Evolutionary conservation across 2,797 vertebrate genomes (phyloP).

Genomic region (Propithecus perrieri): DNA sequence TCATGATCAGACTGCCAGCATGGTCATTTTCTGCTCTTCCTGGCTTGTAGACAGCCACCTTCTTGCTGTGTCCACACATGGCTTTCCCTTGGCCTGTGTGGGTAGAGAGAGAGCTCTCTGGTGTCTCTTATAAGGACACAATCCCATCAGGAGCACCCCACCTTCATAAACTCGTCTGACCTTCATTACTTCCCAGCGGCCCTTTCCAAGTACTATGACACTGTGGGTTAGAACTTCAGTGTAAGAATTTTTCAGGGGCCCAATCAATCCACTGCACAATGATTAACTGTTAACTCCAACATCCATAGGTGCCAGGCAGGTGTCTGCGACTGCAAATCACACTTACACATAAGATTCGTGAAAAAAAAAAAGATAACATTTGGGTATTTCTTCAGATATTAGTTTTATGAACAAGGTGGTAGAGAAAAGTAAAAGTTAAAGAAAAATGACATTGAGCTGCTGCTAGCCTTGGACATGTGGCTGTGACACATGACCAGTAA

Average conservation of each 20-base stretch:
- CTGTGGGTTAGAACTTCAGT: rapidly evolving
- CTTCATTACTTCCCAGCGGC: no score
- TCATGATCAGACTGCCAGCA: rapidly evolving
- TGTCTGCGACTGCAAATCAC: neutral
- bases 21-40: neutral
- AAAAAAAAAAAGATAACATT: neutral
- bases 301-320: no score
- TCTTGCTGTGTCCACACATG: neutral
- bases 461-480: neutral
- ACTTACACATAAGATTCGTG: neutral
- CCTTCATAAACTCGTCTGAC: neutral
- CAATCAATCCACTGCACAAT: neutral
- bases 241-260: rapidly evolving
- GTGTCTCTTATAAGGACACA: neutral
- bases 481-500: no score
- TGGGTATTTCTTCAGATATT: no score
- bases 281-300: neutral
- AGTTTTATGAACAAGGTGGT: neutral
- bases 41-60: neutral
- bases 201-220: no score
- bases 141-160: neutral
- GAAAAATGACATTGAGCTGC: neutral
- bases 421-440: neutral
- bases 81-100: neutral
- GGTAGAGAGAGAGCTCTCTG: neutral